Evolutionary conservation across 37 sponge, comb jelly and placozoan species (phyloP), one percentile per base, ranked within the genome.

Genomic region (Eunapius fragilis): DNA sequence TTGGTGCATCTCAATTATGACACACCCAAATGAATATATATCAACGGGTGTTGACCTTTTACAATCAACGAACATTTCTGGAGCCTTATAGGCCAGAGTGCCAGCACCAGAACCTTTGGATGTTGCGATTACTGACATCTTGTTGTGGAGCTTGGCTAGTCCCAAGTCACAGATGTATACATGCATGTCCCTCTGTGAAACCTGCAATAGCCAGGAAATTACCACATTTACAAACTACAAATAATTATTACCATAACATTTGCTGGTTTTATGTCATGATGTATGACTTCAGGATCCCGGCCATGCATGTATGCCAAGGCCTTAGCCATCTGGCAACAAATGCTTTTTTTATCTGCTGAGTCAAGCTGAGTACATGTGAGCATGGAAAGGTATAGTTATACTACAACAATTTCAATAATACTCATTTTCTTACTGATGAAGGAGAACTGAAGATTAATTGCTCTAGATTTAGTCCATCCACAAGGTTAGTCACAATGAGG

Each of bases 101-200:
- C 87, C 87, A 71, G 74, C 72, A 10, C 74, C 80, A 23, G 72
- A 34, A n/a, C 32, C 75, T 2, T 28, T 25, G 26, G 81, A 23
- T 7, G 87, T 87, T 1, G 68, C 32, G 22, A 82, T 80, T 2
- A 28, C 70, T 25, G 80, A 76, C 22, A 78, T 35, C 67, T 67
- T 26, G 10, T 67, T n/a, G 5, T 74, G 80, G 0, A 80, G 3
- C 58, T 81, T 74, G 24, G 87, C 35, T 23, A 87, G 50, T 13
- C 87, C 87, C 87, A 87, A 74, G 33, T 87, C 87, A 75, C 87
- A 87, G 11, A 87, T 30, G 37, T 37, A 81, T 2, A 87, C 76
- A 38, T 41, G 41, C 6, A 34, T 23, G 9, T 74, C 26, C 32
- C 75, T 33, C 0, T 7, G 11, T 37, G 81, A 80, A 12, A 80